Percentiles rank a stretch among this genome's conserved stretches.
phyloP scores from a whole-genome alignment of 2,797 vertebrate genomes.

The Smutsia gigantea region DNA sequence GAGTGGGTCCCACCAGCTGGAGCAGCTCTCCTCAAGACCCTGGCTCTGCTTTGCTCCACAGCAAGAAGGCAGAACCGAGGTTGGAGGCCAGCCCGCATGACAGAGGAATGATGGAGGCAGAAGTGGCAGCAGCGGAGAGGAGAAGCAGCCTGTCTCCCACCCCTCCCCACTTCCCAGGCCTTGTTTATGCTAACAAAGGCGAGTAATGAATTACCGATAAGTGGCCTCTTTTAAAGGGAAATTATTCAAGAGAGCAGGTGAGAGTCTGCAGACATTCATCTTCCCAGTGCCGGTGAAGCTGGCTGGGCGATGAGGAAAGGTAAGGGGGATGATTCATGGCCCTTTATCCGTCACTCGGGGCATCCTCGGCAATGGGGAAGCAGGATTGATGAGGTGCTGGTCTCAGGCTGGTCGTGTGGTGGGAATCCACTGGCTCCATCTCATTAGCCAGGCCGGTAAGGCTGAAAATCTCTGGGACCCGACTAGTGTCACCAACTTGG shows the following conservation, averaged over 20 bases:
- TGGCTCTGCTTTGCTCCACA: not conserved
- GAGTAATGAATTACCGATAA: constrained; percentile 82
- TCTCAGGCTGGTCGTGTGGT: not conserved
- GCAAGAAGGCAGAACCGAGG: constrained; percentile 55
- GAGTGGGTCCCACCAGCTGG: constrained; percentile 14
- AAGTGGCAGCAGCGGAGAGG: not conserved
- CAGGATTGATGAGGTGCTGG: not conserved
- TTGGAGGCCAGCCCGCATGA: constrained; percentile 60
- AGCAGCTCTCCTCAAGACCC: constrained; percentile 37
- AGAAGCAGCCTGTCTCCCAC: not conserved
- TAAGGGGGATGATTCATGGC: constrained; percentile 62
- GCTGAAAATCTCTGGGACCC: not conserved
- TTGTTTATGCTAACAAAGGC: constrained; percentile 76
- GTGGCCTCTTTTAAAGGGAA: constrained; percentile 80
- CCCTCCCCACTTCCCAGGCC: constrained; percentile 25
- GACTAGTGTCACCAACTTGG: not conserved
- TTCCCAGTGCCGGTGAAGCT: constrained; percentile 25
- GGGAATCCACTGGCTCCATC: not conserved
- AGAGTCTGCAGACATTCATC: constrained; percentile 75
- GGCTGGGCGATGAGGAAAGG: constrained; percentile 50
- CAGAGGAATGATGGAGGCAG: constrained; percentile 39
- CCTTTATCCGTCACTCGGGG: constrained; percentile 46
- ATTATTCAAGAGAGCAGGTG: constrained; percentile 83
- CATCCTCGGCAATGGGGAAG: not conserved
- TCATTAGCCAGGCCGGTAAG: not conserved